Evolutionary conservation across 2,888 invertebrate species (phyloP).

Genomic region (Penaeus monodon): DNA sequence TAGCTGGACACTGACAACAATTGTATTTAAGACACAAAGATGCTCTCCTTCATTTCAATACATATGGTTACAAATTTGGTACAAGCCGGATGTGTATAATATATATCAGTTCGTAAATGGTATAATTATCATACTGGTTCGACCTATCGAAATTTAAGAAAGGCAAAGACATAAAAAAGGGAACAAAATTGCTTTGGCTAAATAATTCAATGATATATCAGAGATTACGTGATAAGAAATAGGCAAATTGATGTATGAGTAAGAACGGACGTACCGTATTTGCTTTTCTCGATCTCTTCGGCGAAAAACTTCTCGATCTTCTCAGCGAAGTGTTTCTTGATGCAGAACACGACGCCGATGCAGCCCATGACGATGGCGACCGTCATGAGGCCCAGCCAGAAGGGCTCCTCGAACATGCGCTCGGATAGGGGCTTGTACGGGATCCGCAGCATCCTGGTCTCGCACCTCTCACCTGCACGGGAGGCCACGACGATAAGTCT

Average conservation of each 20-base stretch:
- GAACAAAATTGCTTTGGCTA: not conserved
- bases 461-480: conserved; percentile 76
- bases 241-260: not conserved
- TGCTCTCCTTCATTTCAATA: conserved; percentile 1
- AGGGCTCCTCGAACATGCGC: conserved; percentile 87
- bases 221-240: not conserved
- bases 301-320: conserved; percentile 86
- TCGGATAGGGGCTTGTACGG: conserved; percentile 82
- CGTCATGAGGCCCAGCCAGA: conserved; percentile 89
- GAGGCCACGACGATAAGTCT: not conserved
- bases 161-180: not conserved
- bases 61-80: not conserved
- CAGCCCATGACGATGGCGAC: conserved; percentile 84
- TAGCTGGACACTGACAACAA: too few relatives aligned
- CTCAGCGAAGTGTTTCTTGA: conserved; percentile 87
- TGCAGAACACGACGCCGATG: conserved; percentile 86
- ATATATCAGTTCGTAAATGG: too few relatives aligned
- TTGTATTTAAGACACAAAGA: not conserved
- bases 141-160: not conserved
- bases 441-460: conserved; percentile 78
- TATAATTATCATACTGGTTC: not conserved
- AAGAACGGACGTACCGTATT: conserved; percentile 68
- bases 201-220: not conserved
- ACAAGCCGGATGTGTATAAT: too few relatives aligned
- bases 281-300: conserved; percentile 83